Percentiles rank a stretch among this genome's conserved stretches.
These are phyloP conservation scores for Anguilla anguilla DNA, from an alignment of 2,797 vertebrate genomes.

Conservation along the genomic window DNA sequence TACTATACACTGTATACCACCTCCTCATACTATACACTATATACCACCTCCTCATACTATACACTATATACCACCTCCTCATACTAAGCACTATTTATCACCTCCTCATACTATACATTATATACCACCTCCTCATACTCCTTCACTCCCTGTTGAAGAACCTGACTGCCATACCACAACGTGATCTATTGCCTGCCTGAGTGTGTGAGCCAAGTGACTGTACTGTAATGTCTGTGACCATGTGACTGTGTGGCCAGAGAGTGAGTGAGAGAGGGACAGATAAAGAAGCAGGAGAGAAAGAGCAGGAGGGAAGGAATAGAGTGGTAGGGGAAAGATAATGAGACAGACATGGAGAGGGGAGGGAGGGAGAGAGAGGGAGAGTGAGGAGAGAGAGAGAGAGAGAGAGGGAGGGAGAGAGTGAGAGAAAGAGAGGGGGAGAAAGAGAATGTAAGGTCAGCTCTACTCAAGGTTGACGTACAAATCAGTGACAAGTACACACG, in stretches of 20 bases:
- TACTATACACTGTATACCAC: no score
- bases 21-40: no score
- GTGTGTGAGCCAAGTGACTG: background rate
- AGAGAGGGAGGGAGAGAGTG: background rate
- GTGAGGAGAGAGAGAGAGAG: background rate
- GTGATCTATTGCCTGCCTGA: background rate
- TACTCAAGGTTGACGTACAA: slow-evolving; percentile 21
- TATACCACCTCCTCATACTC: background rate
- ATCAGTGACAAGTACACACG: slow-evolving; percentile 36
- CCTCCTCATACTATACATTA: no score
- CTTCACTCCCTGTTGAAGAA: background rate
- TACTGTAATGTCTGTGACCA: background rate
- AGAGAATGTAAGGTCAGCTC: slow-evolving; percentile 27
- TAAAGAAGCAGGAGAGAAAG: background rate
- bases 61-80: no score
- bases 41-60: no score
- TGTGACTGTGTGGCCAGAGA: background rate
- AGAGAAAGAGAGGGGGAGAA: background rate
- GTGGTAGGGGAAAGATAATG: background rate
- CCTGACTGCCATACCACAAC: background rate
- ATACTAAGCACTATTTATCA: no score
- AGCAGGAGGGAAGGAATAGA: background rate
- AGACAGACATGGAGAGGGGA: background rate
- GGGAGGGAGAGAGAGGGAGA: background rate
- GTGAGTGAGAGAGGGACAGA: background rate